A percentile compares a stretch with the other conserved stretches of the same genome.
Evolutionary conservation across 2,113 vertebrate species (phyloP).

Genomic region (Chinchilla lanigera): DNA sequence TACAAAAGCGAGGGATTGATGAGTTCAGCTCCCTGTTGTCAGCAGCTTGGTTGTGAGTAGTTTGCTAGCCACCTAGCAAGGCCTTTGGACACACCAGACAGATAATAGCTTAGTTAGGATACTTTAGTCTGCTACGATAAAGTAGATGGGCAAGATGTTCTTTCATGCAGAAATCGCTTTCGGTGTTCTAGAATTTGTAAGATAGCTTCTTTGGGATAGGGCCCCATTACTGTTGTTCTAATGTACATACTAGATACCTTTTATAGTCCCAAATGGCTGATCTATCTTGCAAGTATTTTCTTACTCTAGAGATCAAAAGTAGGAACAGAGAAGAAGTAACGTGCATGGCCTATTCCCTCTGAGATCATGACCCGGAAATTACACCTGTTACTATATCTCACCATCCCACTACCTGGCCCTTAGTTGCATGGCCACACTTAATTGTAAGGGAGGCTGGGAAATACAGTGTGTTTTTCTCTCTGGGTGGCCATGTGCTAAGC

Average conservation of each 20-base stretch:
- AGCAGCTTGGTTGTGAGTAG: background rate
- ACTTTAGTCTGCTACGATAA: background rate
- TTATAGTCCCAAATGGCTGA: background rate
- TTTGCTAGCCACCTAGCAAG: background rate
- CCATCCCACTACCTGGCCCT: background rate
- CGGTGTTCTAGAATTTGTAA: background rate
- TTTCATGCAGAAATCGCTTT: background rate
- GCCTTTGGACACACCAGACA: background rate
- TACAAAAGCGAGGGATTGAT: background rate
- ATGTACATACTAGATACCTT: background rate
- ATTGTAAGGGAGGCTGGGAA: background rate
- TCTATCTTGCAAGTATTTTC: conserved; percentile 14
- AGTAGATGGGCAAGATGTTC: background rate
- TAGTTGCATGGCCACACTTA: background rate
- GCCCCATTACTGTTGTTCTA: background rate
- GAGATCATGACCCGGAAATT: background rate
- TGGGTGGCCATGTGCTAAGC: background rate
- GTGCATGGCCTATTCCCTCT: background rate
- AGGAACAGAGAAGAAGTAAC: background rate
- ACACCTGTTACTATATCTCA: background rate
- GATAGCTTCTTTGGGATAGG: background rate
- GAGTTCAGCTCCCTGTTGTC: background rate
- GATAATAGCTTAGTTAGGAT: background rate
- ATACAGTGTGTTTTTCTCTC: background rate
- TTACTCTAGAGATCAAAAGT: conserved; percentile 23